A percentile compares a stretch with the other conserved stretches of the same genome.
Evolutionary conservation across 2,888 invertebrate species (phyloP).

Genomic region (Hylaea fasciaria): DNA sequence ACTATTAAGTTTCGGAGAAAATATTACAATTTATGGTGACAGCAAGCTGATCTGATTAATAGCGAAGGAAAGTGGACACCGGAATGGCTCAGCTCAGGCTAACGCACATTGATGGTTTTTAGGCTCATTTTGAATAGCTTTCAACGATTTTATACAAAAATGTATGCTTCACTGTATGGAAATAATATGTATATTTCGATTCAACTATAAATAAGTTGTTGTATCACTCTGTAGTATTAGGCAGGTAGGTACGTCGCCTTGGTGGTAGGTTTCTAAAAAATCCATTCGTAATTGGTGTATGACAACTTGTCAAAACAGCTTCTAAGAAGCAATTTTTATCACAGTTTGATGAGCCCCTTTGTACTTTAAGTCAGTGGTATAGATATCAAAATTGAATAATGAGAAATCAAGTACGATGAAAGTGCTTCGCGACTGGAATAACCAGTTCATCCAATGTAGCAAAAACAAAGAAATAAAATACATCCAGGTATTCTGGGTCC

Average conservation of each 20-base stretch:
- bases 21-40: too few species aligned
- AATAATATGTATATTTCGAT: too few species aligned
- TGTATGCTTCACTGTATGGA: too few species aligned
- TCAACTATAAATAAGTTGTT: too few species aligned
- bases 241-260: slow-evolving; percentile 2
- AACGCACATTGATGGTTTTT: too few species aligned
- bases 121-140: too few species aligned
- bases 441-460: slow-evolving; percentile 14
- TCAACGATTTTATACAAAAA: too few species aligned
- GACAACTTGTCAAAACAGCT: slow-evolving; percentile 12
- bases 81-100: too few species aligned
- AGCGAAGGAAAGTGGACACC: too few species aligned
- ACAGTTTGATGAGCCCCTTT: neutral
- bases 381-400: slow-evolving; percentile 14
- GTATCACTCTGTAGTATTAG: too few species aligned
- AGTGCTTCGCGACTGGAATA: slow-evolving; percentile 19
- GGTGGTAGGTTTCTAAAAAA: slow-evolving; percentile 9
- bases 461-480: slow-evolving; percentile 8
- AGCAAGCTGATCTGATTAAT: too few species aligned
- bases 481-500: slow-evolving; percentile 2
- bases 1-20: too few species aligned
- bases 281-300: neutral
- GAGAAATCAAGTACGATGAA: slow-evolving; percentile 18
- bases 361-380: slow-evolving; percentile 9
- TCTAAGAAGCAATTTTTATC: slow-evolving; percentile 17